Percentiles rank a stretch among this genome's conserved stretches.
These are phyloP conservation scores for Euura saliciscinereae DNA, from an alignment of 1,140 invertebrate species.

Conservation along the genomic window DNA sequence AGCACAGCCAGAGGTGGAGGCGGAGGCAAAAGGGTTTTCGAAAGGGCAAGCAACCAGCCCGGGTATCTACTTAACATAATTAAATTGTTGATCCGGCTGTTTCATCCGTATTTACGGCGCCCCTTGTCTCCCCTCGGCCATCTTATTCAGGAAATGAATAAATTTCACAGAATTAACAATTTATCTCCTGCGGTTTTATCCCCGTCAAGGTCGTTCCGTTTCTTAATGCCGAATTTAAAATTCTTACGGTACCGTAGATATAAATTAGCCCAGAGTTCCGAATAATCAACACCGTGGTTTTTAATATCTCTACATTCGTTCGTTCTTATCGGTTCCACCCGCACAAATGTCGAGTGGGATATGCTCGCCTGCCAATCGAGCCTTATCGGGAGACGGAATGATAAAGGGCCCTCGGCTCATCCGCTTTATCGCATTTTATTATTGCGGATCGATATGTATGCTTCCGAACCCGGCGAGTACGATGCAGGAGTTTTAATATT, in stretches of 20 bases:
- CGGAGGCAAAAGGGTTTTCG: not conserved
- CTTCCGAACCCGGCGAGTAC: too few species aligned
- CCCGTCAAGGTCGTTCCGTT: too few species aligned
- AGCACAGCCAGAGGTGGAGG: too few species aligned
- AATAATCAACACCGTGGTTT: too few species aligned
- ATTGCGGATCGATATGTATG: not conserved
- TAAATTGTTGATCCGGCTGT: slow-evolving; percentile 7
- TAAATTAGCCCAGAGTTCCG: too few species aligned
- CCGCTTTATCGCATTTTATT: not conserved
- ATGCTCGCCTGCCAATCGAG: not conserved
- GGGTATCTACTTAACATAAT: slow-evolving; percentile 1
- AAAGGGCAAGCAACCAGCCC: not conserved
- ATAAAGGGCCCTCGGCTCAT: not conserved
- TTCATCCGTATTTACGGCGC: not conserved
- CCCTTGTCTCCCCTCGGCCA: not conserved
- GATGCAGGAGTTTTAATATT: too few species aligned
- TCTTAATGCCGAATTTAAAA: too few species aligned
- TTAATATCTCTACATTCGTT: too few species aligned
- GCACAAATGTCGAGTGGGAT: not conserved
- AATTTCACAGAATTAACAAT: not conserved
- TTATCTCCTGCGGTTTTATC: too few species aligned
- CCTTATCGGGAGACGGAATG: not conserved
- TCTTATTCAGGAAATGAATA: not conserved
- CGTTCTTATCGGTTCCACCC: not conserved
- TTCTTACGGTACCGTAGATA: too few species aligned